Evolutionary conservation across 2,113 vertebrate genomes (phyloP).

Genomic region (Mellivora capensis): DNA sequence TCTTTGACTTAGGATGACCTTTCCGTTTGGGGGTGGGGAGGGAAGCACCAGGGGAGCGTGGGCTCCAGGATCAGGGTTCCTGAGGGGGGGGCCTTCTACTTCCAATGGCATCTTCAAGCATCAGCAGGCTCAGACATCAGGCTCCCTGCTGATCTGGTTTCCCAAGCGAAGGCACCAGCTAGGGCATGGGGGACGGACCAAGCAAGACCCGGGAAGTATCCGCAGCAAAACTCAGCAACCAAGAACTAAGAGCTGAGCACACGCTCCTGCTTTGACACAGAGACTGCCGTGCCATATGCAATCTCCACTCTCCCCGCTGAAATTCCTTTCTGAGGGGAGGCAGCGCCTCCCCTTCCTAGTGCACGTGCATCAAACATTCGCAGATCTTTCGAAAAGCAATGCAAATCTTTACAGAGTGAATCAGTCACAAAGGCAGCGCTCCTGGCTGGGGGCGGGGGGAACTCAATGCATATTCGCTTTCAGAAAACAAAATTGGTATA

Average conservation of each 20-base stretch:
- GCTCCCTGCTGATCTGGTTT: background rate
- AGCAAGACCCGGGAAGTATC: background rate
- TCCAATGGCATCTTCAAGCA: background rate
- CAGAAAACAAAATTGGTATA: background rate
- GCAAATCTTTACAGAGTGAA: background rate
- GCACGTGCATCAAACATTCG: background rate
- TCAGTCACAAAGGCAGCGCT: background rate
- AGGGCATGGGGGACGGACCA: no score
- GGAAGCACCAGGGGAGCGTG: rapidly evolving
- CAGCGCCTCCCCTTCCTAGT: background rate
- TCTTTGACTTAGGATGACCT: background rate
- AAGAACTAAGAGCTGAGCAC: rapidly evolving
- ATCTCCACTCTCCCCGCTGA: background rate
- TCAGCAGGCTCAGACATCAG: background rate
- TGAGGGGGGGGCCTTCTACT: background rate
- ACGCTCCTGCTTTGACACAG: background rate
- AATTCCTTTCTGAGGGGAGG: background rate
- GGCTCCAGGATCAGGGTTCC: background rate
- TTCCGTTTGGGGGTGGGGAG: background rate
- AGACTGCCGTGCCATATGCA: background rate
- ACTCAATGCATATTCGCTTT: background rate
- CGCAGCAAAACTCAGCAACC: background rate
- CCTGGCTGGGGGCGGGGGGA: no score
- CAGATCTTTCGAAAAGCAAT: background rate
- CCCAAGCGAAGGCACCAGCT: background rate